Evolutionary conservation across 2,888 invertebrate species (phyloP), one percentile per base, ranked within the genome.

Genomic region (Ectemnius continuus): DNA sequence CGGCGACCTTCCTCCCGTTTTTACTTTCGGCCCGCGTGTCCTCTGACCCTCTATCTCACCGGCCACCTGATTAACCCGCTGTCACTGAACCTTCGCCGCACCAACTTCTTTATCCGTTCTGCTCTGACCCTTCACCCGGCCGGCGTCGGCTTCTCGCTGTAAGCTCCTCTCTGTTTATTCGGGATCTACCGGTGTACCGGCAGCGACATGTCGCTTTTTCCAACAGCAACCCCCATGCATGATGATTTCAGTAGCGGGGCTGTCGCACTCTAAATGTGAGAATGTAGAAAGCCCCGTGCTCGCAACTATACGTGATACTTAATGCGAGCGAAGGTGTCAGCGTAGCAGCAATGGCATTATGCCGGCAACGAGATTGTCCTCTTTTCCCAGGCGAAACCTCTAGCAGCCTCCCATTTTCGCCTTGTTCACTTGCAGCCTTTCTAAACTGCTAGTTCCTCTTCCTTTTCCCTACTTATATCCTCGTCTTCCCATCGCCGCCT

Each of bases 331-430:
- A 61, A 56, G 65, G 56, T 61, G 52, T 14, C 46, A 0, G 36
- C 56, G 47, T 14, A 61, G 56, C 48, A 20, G 61, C n/a, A 65
- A 46, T 47, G n/a, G 18, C 66, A 70, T 66, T 70, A 70, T 65
- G 57, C 70, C 36, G 36, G 70, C 47, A 66, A 61, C 70, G 65
- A 66, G 52, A 11, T n/a, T 46, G 61, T 57, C 58, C 61, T 46
- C 70, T 61, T 56, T 14, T 13, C n/a, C 52, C 46, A 61, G 61
- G 57, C 46, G 57, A 23, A 56, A 65, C 52, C 45, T 61, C 65
- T 70, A 57, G 65, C 70, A 61, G 61, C 28, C 61, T 66, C 61
- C 36, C 65, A 66, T 66, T 66, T 66, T 61, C 65, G 61, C 52
- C 52, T 16, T 16, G 52, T 16, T 52, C 52, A 52, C 16, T 16